phyloP scores from a whole-genome alignment of 2,888 invertebrate genomes.

The Caenorhabditis sulstoni region DNA sequence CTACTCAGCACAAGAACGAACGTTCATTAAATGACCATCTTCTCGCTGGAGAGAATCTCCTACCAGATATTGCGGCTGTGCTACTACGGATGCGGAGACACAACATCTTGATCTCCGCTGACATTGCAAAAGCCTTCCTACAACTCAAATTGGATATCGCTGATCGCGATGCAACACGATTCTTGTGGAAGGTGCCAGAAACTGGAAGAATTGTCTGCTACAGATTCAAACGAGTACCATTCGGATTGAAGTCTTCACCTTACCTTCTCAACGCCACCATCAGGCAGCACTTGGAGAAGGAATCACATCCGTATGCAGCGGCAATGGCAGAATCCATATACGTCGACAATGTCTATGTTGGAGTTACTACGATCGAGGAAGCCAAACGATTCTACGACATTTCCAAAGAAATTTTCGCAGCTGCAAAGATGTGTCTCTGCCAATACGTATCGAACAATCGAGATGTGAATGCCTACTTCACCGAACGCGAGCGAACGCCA shows the following conservation, averaged over 20 bases:
- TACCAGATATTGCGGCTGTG: slow-evolving; percentile 52
- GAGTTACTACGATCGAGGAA: slow-evolving; percentile 6
- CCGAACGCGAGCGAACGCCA: background rate
- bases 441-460: slow-evolving; percentile 26
- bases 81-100: slow-evolving; percentile 52
- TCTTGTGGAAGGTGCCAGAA: slow-evolving; percentile 55
- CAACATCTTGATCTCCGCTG: slow-evolving; percentile 47
- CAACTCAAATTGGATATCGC: slow-evolving; percentile 44
- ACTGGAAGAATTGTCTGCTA: background rate
- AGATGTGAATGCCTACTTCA: slow-evolving; percentile 6
- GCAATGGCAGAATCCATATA: slow-evolving; percentile 8
- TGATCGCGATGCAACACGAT: slow-evolving; percentile 62
- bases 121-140: slow-evolving; percentile 72
- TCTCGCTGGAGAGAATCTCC: slow-evolving; percentile 54
- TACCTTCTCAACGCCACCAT: slow-evolving; percentile 62
- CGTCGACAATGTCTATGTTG: slow-evolving; percentile 36
- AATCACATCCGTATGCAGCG: background rate
- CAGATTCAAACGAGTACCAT: slow-evolving; percentile 64
- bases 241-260: slow-evolving; percentile 61
- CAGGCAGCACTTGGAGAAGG: background rate
- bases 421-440: slow-evolving; percentile 12
- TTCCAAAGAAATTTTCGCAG: slow-evolving; percentile 6
- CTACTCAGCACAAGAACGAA: slow-evolving; percentile 10
- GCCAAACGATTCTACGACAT: background rate
- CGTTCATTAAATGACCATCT: slow-evolving; percentile 62